Evolutionary conservation across 1,140 invertebrate genomes (phyloP).

Genomic region (Pteromalus puparum): DNA sequence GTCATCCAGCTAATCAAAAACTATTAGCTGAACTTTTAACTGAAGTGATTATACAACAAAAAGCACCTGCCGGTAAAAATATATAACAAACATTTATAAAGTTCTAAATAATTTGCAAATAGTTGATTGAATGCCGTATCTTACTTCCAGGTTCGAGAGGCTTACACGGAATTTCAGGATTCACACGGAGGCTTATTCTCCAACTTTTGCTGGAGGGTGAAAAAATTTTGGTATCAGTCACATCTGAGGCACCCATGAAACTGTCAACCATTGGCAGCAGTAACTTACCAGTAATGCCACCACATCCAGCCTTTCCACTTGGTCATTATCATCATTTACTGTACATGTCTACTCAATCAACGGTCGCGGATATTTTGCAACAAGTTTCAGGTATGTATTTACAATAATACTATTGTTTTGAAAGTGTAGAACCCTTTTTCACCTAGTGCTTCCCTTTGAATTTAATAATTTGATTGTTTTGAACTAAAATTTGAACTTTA

Average conservation of each 20-base stretch:
- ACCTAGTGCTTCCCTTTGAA: not conserved
- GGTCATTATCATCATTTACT: slow-evolving; percentile 81
- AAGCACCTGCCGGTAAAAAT: slow-evolving; percentile 77
- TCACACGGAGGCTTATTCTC: slow-evolving; percentile 89
- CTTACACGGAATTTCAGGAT: slow-evolving; percentile 86
- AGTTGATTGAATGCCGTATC: not conserved
- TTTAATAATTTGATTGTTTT: too few species aligned
- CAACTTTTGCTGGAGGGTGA: slow-evolving; percentile 91
- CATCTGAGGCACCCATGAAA: slow-evolving; percentile 74
- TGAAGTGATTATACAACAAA: slow-evolving; percentile 83
- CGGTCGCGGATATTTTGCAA: slow-evolving; percentile 78
- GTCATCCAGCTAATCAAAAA: slow-evolving; percentile 89
- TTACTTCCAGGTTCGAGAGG: slow-evolving; percentile 69
- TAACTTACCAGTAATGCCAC: slow-evolving; percentile 66
- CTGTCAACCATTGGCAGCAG: slow-evolving; percentile 63
- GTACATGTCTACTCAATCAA: slow-evolving; percentile 84
- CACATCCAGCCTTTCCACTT: slow-evolving; percentile 72
- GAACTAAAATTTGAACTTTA: too few species aligned
- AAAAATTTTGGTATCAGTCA: slow-evolving; percentile 84
- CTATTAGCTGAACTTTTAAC: slow-evolving; percentile 87
- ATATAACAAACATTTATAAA: not conserved
- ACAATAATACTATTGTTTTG: not conserved
- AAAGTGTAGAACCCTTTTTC: slow-evolving; percentile 14
- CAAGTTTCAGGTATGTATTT: slow-evolving; percentile 75
- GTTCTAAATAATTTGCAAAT: slow-evolving; percentile 29